These are phyloP conservation scores for Apostichopus japonicus DNA, from an alignment of 35 echinoderm and acorn worm genomes.

Conservation along the genomic window DNA sequence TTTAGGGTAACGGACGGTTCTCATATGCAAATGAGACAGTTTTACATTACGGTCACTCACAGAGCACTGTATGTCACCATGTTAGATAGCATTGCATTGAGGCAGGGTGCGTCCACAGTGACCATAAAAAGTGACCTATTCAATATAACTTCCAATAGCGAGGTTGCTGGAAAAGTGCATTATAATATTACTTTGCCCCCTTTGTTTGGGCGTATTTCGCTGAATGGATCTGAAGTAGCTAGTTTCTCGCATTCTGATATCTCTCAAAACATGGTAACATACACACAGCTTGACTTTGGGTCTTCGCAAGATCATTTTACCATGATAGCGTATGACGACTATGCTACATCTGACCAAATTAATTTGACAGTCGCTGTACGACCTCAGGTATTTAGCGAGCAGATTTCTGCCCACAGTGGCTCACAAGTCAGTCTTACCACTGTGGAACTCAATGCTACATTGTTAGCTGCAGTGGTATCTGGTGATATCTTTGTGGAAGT, in stretches of 20 bases:
- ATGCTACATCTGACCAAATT: constrained; percentile 52
- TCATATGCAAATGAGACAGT: constrained; percentile 78
- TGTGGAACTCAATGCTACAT: constrained; percentile 17
- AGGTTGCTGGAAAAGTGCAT: neutral
- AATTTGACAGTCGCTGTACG: constrained; percentile 56
- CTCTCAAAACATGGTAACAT: constrained; percentile 60
- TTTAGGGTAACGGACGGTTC: constrained; percentile 87
- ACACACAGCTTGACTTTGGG: constrained; percentile 69
- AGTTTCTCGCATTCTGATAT: constrained; percentile 73
- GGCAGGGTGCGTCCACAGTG: constrained; percentile 68
- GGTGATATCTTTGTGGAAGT: constrained; percentile 3
- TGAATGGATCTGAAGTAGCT: constrained; percentile 38
- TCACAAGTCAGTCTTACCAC: neutral
- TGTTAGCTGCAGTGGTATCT: neutral
- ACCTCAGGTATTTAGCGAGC: constrained; percentile 1
- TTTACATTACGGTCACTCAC: constrained; percentile 75
- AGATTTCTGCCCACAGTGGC: neutral
- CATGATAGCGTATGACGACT: constrained; percentile 66
- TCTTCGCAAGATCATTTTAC: constrained; percentile 66
- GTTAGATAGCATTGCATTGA: constrained; percentile 54
- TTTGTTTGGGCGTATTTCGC: constrained; percentile 68
- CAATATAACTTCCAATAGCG: constrained; percentile 79
- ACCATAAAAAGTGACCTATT: constrained; percentile 53
- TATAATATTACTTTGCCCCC: constrained; percentile 81
- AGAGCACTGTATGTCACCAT: constrained; percentile 38